Base-by-base conservation (phyloP, 2,797 vertebrate genomes). In the Coregonus ussuriensis region DNA sequence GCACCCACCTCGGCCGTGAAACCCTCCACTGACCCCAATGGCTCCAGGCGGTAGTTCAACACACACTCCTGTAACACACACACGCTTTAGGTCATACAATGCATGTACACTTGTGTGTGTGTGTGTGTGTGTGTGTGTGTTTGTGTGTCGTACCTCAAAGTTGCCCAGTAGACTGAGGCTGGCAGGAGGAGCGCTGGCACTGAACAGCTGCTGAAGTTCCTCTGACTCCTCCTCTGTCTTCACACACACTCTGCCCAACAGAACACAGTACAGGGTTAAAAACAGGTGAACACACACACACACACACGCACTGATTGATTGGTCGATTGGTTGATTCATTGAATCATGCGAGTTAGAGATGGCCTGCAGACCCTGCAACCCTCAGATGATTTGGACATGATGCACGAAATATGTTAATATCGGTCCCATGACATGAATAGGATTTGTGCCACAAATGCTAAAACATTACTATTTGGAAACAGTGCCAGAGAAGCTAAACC, bases 141-240 rank as follows among this genome's bases (percentile, higher is more conserved):
- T 63, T 70, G 73, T 25, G 4, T 65, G 63, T 14, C 84, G 75
- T 96, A 99, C 98, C 98, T 99, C 98, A 94, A 99, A 99, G 94
- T 99, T 99, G 91, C 98, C 98, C 89, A 99, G 95, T 82, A 99
- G 96, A 90, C 98, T 97, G 88, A 99, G 97, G 93, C 95, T 98
- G 88, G 96, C 93, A 82, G 96, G 96, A 86, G 97, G 97, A 91
- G 97, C 96, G 77, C 97, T 99, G 87, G 95, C 95, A 92, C 97
- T 98, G 82, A 99, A 92, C 90, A 96, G 93, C 86, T 95, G 95
- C 91, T 96, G 95, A 78, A 94, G 93, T 88, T 93, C 94, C 85
- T 96, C 95, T 35, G 89, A 84, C 88, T 95, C 92, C 76, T 90
- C 91, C 67, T 96, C 95, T 92, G 92, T 92, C 85, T 95, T 97